phyloP scores from a whole-genome alignment of 2,797 vertebrate species.

The Hirundo rustica region DNA sequence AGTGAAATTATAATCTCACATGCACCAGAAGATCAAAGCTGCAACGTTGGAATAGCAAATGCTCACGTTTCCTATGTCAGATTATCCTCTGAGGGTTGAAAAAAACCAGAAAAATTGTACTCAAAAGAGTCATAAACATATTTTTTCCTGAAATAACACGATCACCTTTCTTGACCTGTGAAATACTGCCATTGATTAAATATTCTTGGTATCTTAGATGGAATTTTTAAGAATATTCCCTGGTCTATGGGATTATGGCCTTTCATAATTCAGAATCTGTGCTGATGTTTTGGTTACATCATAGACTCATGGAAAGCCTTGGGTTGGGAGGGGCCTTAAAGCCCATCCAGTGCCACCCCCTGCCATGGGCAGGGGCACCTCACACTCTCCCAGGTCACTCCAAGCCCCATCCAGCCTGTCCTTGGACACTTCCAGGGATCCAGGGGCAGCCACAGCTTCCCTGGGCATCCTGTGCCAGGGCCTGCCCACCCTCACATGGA shows the following conservation, averaged over 20 bases:
- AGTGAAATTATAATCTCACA: not conserved
- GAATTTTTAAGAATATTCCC: not conserved
- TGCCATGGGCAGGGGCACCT: not conserved
- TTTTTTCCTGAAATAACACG: not conserved
- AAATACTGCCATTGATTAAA: not conserved
- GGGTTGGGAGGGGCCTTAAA: fast-evolving
- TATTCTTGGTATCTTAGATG: not conserved
- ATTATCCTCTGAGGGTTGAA: not conserved
- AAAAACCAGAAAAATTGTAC: not conserved
- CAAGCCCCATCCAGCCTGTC: fast-evolving
- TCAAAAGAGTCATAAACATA: not conserved
- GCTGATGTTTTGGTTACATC: not conserved
- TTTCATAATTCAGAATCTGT: not conserved
- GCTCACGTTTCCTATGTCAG: not conserved
- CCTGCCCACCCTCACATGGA: fast-evolving
- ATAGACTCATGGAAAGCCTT: not conserved
- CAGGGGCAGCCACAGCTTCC: not conserved
- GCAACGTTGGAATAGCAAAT: not conserved
- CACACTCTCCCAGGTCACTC: fast-evolving
- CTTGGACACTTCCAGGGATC: not conserved
- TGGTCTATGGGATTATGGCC: not conserved
- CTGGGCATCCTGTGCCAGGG: not conserved
- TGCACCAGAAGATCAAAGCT: not conserved
- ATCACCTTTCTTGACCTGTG: not conserved
- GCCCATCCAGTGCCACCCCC: not conserved